Base-by-base conservation (phyloP, 2,797 vertebrate species). In the Alca torda region DNA sequence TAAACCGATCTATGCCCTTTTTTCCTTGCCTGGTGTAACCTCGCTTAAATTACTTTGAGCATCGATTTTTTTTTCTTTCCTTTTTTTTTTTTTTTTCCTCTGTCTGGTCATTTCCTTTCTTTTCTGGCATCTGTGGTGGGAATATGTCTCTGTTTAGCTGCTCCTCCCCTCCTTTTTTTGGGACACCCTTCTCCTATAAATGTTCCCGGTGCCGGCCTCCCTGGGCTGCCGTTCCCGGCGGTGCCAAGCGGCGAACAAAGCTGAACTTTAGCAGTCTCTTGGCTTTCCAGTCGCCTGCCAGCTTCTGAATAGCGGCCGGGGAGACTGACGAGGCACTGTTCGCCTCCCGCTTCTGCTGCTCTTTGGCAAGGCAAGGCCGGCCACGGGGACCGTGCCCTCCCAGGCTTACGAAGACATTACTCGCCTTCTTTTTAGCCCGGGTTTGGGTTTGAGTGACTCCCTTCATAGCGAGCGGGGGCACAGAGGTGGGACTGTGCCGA, bases 71-170 rank as follows among this genome's bases (percentile, higher is more conserved):
- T 28, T 31, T 28, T 65, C 31, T 5, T 8, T 37, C 9, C 9
- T 37, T 37, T 37, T 37, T 37, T 37, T 37, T 37, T 3, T 46
- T 33, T 51, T 23, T 45, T 30, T 41, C 20, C 5, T 2, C 37
- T 81, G 16, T 68, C 85, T 53, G 80, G 77, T 94, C 43, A 89
- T 96, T 96, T 96, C 92, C 90, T 95, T 96, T 95, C 41, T 94
- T 89, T 97, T 65, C 95, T 95, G 96, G 95, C 95, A 96, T 89
- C 77, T 0, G 0, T 23, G 92, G 78, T 97, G 95, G 90, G 95
- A 97, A 95, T 94, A 60, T 85, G 67, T 85, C 86, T 85, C 68
- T 89, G 37, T 90, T 94, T 67, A 83, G 89, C 68, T 0, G 1
- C 60, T 92, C 81, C 75, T 89, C 78, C 84, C 39, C 60, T 83